phyloP scores from a whole-genome alignment of 2,113 vertebrate species.

The Chamaea fasciata region DNA sequence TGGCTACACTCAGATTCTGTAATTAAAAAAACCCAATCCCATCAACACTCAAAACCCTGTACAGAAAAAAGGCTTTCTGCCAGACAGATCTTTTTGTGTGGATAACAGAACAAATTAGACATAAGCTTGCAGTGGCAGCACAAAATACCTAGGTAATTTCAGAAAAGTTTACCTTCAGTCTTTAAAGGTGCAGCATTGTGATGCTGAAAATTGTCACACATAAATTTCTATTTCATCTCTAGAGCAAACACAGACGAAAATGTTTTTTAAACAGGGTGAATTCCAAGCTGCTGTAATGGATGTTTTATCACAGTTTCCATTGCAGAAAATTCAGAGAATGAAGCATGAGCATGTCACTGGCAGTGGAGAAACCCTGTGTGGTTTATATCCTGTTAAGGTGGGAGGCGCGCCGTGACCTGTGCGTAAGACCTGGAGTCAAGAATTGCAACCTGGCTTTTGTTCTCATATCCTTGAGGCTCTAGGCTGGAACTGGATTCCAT shows the following conservation, averaged over 20 bases:
- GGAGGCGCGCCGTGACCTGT: fast-evolving
- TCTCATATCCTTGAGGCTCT: background rate
- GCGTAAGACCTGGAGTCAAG: background rate
- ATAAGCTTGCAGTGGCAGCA: background rate
- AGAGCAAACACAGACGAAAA: background rate
- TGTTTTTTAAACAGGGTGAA: background rate
- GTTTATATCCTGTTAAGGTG: background rate
- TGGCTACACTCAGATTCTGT: background rate
- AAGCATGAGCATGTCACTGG: background rate
- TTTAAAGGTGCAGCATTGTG: background rate
- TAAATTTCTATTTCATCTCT: background rate
- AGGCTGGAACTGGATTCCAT: background rate
- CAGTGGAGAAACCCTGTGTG: background rate
- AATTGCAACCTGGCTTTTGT: background rate
- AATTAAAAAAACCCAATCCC: background rate
- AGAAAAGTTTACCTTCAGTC: background rate
- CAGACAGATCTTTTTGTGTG: background rate
- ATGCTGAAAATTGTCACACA: background rate
- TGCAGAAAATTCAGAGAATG: background rate
- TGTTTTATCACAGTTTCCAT: background rate
- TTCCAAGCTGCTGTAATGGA: background rate
- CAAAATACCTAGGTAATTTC: background rate
- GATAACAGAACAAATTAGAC: background rate
- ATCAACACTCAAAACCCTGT: background rate
- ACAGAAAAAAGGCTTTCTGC: background rate